These are phyloP conservation scores for Apeira syringaria DNA, from an alignment of 2,888 invertebrate genomes.

Conservation along the genomic window DNA sequence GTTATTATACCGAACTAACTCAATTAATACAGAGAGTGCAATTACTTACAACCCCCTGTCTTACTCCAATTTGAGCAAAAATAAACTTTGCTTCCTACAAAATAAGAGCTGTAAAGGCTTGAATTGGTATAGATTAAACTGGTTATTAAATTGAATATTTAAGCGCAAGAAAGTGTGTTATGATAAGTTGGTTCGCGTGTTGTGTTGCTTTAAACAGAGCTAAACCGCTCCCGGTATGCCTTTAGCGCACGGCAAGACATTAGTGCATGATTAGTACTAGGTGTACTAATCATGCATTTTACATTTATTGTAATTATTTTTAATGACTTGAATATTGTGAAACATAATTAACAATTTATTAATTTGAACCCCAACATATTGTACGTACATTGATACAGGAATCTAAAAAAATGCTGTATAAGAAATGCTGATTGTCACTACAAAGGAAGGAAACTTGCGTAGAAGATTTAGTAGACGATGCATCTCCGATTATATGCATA, in stretches of 20 bases:
- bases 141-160: constrained; percentile 50
- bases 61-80: constrained; percentile 1
- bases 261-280: no score
- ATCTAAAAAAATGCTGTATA: no score
- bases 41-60: constrained; percentile 34
- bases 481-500: no score
- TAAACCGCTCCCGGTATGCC: constrained; percentile 15
- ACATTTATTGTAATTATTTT: no score
- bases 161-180: constrained; percentile 45
- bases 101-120: constrained; percentile 25
- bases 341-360: no score
- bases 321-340: no score
- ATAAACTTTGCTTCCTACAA: background rate
- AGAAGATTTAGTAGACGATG: no score
- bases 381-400: no score
- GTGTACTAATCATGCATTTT: no score
- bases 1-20: constrained; percentile 60
- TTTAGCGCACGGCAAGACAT: constrained; percentile 15
- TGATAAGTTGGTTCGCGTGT: constrained; percentile 48
- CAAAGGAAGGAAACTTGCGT: no score
- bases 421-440: no score
- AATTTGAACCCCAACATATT: no score
- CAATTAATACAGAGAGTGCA: constrained; percentile 54
- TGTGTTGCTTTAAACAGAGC: constrained; percentile 24
- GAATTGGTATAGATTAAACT: constrained; percentile 26